Evolutionary conservation across 2,888 invertebrate genomes (phyloP).

Genomic region (Drosophila gaucha): DNA sequence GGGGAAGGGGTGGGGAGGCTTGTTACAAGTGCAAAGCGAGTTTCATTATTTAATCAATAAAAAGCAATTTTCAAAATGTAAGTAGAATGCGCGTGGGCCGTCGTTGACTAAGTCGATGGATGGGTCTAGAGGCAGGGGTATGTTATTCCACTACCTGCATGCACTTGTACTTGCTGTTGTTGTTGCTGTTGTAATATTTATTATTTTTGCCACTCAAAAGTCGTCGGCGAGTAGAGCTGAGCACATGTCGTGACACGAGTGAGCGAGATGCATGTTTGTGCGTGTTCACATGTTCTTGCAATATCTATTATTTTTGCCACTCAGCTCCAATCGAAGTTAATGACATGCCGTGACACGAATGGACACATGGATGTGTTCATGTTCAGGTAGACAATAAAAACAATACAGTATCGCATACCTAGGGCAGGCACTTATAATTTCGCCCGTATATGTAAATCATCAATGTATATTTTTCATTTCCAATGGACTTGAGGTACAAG

Average conservation of each 20-base stretch:
- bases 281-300: background rate
- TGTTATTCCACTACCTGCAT: conserved; percentile 62
- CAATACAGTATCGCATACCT: background rate
- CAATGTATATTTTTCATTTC: too few species aligned
- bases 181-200: conserved; percentile 31
- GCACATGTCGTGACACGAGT: conserved; percentile 28
- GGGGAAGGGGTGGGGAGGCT: background rate
- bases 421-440: too few species aligned
- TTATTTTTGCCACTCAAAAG: conserved; percentile 62
- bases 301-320: background rate
- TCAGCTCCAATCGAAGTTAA: too few species aligned
- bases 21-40: conserved; percentile 9
- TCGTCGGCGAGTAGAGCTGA: conserved; percentile 35
- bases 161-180: conserved; percentile 43
- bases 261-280: background rate
- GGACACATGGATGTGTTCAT: background rate
- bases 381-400: background rate
- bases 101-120: conserved; percentile 18
- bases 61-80: conserved; percentile 74
- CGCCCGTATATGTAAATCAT: too few species aligned
- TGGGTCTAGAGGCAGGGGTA: background rate
- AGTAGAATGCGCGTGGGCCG: conserved; percentile 57
- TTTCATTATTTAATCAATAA: conserved; percentile 73
- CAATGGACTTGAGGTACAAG: too few species aligned
- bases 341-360: background rate